Evolutionary conservation across 2,797 vertebrate species (phyloP).

Genomic region (Stomatorhinus walkeri): DNA sequence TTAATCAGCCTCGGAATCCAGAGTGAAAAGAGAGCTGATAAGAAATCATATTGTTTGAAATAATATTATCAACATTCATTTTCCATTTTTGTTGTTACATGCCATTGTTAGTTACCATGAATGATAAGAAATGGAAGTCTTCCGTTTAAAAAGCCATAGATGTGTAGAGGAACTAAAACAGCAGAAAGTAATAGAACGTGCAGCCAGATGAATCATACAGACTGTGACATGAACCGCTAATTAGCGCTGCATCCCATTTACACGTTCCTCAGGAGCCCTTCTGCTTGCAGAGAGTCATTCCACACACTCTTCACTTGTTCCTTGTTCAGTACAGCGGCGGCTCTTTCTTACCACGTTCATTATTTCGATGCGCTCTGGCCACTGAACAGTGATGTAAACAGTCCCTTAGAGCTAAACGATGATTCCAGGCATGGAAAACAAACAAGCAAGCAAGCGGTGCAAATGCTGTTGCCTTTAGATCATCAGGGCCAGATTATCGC

Average conservation of each 20-base stretch:
- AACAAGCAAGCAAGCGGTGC: too few relatives aligned
- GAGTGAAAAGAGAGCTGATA: background rate
- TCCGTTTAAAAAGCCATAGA: background rate
- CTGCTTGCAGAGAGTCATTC: background rate
- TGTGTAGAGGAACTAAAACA: background rate
- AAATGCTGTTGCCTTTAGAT: background rate
- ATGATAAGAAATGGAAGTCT: background rate
- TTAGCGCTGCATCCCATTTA: constrained; percentile 44
- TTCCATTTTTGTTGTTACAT: background rate
- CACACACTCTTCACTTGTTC: background rate
- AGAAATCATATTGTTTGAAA: background rate
- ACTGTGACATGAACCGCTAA: constrained; percentile 24
- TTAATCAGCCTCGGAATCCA: background rate
- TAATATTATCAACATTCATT: background rate
- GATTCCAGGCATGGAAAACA: background rate
- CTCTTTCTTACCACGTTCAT: background rate
- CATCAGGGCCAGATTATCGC: background rate
- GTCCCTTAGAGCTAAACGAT: background rate
- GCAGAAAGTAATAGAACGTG: background rate
- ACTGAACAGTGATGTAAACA: background rate
- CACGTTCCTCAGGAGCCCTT: constrained; percentile 31
- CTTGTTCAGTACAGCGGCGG: background rate
- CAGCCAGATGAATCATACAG: background rate
- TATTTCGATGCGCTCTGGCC: constrained; percentile 5
- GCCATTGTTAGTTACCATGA: background rate